These are phyloP conservation scores for Accipiter cooperii DNA, from an alignment of 2,113 vertebrate genomes.

Conservation along the genomic window DNA sequence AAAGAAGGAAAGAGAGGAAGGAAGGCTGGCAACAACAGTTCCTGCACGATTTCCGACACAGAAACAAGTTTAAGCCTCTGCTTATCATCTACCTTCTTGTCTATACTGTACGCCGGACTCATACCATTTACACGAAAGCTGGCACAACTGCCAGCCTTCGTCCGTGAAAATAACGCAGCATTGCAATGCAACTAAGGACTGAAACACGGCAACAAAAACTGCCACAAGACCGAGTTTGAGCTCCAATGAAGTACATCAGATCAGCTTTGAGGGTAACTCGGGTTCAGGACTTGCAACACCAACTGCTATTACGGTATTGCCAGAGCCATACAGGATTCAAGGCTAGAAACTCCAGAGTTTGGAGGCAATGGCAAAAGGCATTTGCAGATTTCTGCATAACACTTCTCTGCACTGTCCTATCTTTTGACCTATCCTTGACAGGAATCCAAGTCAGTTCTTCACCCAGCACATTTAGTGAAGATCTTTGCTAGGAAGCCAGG, in stretches of 20 bases:
- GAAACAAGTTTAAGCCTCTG: neutral
- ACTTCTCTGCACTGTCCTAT: neutral
- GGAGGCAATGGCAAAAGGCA: neutral
- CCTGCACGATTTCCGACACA: neutral
- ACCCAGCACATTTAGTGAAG: neutral
- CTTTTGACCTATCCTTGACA: neutral
- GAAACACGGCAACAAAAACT: fast-evolving
- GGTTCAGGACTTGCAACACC: neutral
- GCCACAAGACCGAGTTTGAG: neutral
- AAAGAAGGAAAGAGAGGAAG: neutral
- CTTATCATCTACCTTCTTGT: neutral
- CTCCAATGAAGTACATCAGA: neutral
- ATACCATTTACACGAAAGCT: fast-evolving
- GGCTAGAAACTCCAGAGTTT: neutral
- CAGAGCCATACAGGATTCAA: fast-evolving
- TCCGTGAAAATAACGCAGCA: fast-evolving
- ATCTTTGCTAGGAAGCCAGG: neutral
- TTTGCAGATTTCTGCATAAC: fast-evolving
- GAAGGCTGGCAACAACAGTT: neutral
- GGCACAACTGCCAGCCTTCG: neutral
- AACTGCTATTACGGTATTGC: fast-evolving
- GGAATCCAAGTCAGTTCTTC: neutral
- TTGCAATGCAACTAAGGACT: fast-evolving
- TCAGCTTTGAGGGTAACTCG: neutral
- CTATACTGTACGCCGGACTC: fast-evolving